Evolutionary conservation across 2,888 invertebrate species (phyloP).

Genomic region (Amphimallon solstitiale): DNA sequence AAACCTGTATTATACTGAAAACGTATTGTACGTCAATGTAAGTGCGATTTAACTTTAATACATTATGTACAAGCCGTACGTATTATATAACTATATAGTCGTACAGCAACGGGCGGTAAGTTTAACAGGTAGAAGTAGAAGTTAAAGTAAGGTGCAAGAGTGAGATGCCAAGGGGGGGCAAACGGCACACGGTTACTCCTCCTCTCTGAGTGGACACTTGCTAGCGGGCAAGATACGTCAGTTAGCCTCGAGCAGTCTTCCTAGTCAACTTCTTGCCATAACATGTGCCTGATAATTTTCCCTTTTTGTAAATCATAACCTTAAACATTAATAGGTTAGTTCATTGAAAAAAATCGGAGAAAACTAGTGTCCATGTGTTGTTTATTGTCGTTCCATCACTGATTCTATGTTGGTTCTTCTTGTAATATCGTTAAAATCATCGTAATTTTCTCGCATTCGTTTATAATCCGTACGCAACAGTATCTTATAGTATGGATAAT

Average conservation of each 20-base stretch:
- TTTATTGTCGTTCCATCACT: slow-evolving; percentile 13
- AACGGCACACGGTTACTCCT: slow-evolving; percentile 49
- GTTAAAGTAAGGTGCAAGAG: slow-evolving; percentile 36
- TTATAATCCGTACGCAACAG: too few relatives aligned
- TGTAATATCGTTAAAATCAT: background rate
- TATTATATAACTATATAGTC: slow-evolving; percentile 58
- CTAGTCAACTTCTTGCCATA: slow-evolving; percentile 56
- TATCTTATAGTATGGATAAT: slow-evolving; percentile 57
- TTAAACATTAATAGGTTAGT: background rate
- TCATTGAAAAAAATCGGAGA: background rate
- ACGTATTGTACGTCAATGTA: slow-evolving; percentile 19
- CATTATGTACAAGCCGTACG: slow-evolving; percentile 41
- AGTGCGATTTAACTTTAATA: slow-evolving; percentile 6
- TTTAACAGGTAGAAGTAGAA: slow-evolving; percentile 53
- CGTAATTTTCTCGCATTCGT: slow-evolving; percentile 3
- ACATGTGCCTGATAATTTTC: slow-evolving; percentile 44
- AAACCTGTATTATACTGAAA: slow-evolving; percentile 30
- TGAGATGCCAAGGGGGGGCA: slow-evolving; percentile 44
- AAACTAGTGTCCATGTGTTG: background rate
- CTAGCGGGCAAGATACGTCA: slow-evolving; percentile 61
- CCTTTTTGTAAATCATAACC: slow-evolving; percentile 19
- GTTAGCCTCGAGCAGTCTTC: slow-evolving; percentile 61
- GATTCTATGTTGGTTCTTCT: background rate
- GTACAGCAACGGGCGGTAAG: slow-evolving; percentile 34
- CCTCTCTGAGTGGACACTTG: slow-evolving; percentile 58